phyloP scores from a whole-genome alignment of 2,797 vertebrate species.

The Melanotaenia pygmaea region DNA sequence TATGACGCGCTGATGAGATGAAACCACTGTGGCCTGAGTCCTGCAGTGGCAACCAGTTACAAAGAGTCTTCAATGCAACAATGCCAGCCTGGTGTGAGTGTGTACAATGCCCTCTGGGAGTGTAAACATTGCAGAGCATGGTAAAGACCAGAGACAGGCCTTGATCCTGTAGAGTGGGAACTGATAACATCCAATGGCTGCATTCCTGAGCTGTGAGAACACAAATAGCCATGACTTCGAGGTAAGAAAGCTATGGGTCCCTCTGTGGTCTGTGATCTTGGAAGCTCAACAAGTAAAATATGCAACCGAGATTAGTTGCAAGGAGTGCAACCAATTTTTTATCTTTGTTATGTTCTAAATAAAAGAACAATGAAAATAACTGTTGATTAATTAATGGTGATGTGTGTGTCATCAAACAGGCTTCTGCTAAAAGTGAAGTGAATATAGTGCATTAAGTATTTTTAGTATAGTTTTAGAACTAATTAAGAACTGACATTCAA shows the following conservation, averaged over 20 bases:
- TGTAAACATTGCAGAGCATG: slow-evolving; percentile 60
- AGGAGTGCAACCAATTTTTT: not conserved
- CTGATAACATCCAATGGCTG: slow-evolving; percentile 75
- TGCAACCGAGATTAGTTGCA: slow-evolving; percentile 23
- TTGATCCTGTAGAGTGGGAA: slow-evolving; percentile 75
- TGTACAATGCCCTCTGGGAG: slow-evolving; percentile 38
- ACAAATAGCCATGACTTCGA: slow-evolving; percentile 65
- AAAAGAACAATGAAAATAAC: not conserved
- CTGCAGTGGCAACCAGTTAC: slow-evolving; percentile 26
- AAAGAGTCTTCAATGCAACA: slow-evolving; percentile 6
- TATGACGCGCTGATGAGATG: not conserved
- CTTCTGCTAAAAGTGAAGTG: no score
- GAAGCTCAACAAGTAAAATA: slow-evolving; percentile 20
- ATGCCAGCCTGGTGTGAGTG: slow-evolving; percentile 5
- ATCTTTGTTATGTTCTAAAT: not conserved
- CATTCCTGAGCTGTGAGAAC: slow-evolving; percentile 75
- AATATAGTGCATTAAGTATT: not conserved
- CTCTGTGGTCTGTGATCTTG: slow-evolving; percentile 23
- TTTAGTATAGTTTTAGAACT: not conserved
- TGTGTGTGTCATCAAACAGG: not conserved
- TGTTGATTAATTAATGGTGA: not conserved
- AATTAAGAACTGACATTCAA: no score
- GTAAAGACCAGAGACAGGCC: slow-evolving; percentile 62
- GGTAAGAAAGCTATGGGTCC: slow-evolving; percentile 64
- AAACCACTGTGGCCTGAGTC: slow-evolving; percentile 9